phyloP scores from a whole-genome alignment of 2,113 vertebrate species.

The Ochotona princeps region DNA sequence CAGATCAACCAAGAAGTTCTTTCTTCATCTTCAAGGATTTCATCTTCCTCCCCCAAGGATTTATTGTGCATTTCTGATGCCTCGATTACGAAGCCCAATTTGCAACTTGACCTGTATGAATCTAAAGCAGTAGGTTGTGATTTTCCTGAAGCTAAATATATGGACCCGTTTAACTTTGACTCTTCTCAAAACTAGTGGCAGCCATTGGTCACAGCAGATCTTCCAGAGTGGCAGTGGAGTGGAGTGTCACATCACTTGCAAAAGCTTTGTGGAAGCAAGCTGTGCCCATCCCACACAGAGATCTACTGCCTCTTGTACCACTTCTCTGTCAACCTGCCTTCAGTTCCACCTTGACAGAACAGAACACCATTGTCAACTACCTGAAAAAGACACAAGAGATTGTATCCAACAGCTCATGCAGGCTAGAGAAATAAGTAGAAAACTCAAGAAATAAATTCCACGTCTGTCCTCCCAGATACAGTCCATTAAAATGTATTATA shows the following conservation, averaged over 20 bases:
- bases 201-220: not conserved
- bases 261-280: not conserved
- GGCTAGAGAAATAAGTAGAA: not conserved
- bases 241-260: not conserved
- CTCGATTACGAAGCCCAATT: not conserved
- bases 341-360: not conserved
- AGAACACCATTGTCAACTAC: not conserved
- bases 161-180: not conserved
- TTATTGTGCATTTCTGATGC: not conserved
- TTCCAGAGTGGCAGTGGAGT: not conserved
- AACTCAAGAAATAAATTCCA: slow-evolving; percentile 45
- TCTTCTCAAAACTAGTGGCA: not conserved
- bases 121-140: not conserved
- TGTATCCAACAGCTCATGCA: not conserved
- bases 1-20: not conserved
- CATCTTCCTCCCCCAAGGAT: accelerated
- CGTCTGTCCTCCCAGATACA: slow-evolving; percentile 20
- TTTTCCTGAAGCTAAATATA: not conserved
- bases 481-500: slow-evolving; percentile 56
- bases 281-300: not conserved
- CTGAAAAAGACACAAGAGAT: slow-evolving; percentile 30
- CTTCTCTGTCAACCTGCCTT: not conserved
- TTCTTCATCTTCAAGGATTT: slow-evolving; percentile 1
- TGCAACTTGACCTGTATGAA: not conserved
- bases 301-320: not conserved